A percentile compares a stretch with the other conserved stretches of the same genome.
Conservation (phyloP, 1,140 invertebrate genomes). For the Pseudachorutes palmiensis region DNA sequence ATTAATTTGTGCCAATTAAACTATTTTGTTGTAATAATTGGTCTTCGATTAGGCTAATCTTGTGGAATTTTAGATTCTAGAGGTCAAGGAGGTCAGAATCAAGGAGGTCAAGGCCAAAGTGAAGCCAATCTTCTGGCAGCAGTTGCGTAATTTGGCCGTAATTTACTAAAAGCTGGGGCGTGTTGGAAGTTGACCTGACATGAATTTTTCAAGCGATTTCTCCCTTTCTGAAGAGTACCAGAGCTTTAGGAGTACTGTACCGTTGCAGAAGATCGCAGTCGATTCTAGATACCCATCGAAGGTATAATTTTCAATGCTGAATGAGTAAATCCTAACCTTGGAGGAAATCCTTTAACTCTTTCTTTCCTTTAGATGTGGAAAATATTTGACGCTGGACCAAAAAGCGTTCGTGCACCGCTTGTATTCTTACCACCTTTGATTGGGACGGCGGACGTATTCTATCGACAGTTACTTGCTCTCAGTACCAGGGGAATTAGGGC, state of each 20-base stretch:
- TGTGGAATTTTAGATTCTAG: no score
- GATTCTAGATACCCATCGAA: slow-evolving; percentile 67
- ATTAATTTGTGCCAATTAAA: no score
- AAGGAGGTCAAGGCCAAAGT: no score
- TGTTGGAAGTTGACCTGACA: no score
- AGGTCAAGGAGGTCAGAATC: no score
- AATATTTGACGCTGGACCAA: slow-evolving; percentile 78
- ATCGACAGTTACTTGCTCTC: slow-evolving; percentile 68
- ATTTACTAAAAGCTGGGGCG: no score
- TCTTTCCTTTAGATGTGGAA: slow-evolving; percentile 62
- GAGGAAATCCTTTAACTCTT: not conserved
- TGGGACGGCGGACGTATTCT: slow-evolving; percentile 81
- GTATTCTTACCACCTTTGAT: slow-evolving; percentile 80
- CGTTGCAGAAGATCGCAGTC: slow-evolving; percentile 69
- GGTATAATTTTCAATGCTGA: slow-evolving; percentile 44
- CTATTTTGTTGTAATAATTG: no score
- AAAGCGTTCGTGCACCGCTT: slow-evolving; percentile 64
- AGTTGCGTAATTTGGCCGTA: no score
- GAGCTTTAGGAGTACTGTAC: slow-evolving; percentile 74
- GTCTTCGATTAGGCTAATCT: no score
- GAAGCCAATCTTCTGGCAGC: no score
- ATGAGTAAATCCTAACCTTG: no score
- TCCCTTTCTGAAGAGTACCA: slow-evolving; percentile 70
- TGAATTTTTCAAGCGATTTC: slow-evolving; percentile 60
- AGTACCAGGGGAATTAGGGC: slow-evolving; percentile 71